phyloP scores from a whole-genome alignment of 2,113 vertebrate genomes.

The Sitta europaea region DNA sequence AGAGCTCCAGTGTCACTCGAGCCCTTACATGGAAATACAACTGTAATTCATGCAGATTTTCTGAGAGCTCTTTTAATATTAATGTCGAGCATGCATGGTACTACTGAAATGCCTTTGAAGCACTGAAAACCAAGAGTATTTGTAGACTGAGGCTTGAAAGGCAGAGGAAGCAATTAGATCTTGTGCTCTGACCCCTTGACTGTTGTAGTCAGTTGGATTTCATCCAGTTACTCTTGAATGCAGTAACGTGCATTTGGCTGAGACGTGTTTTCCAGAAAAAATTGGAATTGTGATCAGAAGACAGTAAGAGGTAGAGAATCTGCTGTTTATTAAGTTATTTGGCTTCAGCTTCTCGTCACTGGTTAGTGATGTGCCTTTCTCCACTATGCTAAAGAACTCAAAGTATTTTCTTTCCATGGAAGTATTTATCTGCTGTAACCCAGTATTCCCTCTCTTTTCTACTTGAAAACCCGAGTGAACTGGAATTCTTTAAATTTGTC shows the following conservation, averaged over 20 bases:
- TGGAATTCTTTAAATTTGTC: not conserved
- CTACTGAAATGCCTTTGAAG: not conserved
- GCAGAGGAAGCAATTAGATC: constrained; percentile 13
- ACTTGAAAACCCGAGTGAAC: not conserved
- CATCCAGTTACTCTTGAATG: not conserved
- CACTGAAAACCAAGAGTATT: not conserved
- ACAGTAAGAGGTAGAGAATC: not conserved
- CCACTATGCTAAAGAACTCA: not conserved
- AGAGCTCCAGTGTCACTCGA: constrained; percentile 17
- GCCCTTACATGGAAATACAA: not conserved
- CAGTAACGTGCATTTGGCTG: not conserved
- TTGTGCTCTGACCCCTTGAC: not conserved
- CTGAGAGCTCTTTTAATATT: constrained; percentile 17
- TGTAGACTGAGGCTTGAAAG: not conserved
- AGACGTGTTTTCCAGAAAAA: constrained; percentile 6
- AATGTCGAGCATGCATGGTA: not conserved
- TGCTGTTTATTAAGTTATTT: constrained; percentile 26
- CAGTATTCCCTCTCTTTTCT: not conserved
- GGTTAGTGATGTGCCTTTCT: constrained; percentile 1
- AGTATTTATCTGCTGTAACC: not conserved
- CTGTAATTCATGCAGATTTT: not conserved
- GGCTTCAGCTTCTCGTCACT: not conserved
- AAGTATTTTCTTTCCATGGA: not conserved
- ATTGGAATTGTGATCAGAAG: not conserved
- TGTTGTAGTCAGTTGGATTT: not conserved